Evolutionary conservation across 1,140 invertebrate species (phyloP), one percentile per base, ranked within the genome.

Genomic region (Zaprionus inermis): DNA sequence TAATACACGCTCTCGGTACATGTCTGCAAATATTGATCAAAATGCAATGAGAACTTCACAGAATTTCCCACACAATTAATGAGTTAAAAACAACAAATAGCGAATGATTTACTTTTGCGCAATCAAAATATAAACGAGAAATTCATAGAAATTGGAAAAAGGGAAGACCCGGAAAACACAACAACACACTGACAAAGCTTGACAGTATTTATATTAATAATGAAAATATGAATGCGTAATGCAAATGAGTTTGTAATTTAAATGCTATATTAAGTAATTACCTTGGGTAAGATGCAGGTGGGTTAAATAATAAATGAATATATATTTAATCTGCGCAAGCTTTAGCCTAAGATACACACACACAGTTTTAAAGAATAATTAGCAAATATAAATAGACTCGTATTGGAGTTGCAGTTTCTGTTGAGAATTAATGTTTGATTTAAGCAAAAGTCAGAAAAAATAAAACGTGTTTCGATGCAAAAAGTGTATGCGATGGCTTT

Each of bases 201-300:
- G 78, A 56, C 71, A 46, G 69, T 74, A 76, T 77, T 81, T 78
- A 60, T 76, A 74, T 76, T 69, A 72, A 81, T 81, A 71, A 78
- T 68, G 30, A 74, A 73, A 51, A 60, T 59, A 38, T 73, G 79
- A 63, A 63, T 54, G 32, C 36, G 36, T n/a, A 41, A 54, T 63
- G 38, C 41, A 72, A 69, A 72, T 78, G 72, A 73, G 82, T 81
- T 81, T 85, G 82, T 85, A 86, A 85, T 85, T 86, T 81, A 85
- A 79, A 79, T 55, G 79, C 67, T 79, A 79, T 85, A 72, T 54
- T 85, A 85, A 85, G 81, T 79, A 76, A 76, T 82, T 73, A 74
- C 67, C 49, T 66, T 60, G 51, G 69, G 66, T 65, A 72, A 72
- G 24, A 28, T 59, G 14, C 12, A 22, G 41, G 63, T 46, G 49